Conservation (phyloP, 2,797 vertebrate species). For the Ctenopoma multispine region DNA sequence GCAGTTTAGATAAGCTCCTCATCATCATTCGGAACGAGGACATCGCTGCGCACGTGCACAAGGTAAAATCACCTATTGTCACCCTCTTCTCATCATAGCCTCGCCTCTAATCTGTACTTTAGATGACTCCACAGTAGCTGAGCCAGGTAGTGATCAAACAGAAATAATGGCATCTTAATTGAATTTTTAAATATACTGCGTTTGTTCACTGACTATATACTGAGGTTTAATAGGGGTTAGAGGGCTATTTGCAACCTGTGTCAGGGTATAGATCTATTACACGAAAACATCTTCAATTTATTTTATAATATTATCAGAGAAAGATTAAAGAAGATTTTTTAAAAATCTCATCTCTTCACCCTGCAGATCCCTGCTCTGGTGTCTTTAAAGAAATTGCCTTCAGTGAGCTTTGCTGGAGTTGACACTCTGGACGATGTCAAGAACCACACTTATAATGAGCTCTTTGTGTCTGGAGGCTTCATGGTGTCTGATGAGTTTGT, state of each 20-base stretch:
- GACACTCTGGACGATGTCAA: constrained; percentile 97
- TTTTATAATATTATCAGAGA: not conserved
- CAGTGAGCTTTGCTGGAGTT: constrained; percentile 97
- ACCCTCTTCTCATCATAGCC: not conserved
- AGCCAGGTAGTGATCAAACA: too few relatives aligned
- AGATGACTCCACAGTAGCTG: not conserved
- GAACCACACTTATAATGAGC: constrained; percentile 96
- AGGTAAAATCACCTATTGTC: constrained; percentile 80
- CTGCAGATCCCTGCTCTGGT: constrained; percentile 93
- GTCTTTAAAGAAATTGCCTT: constrained; percentile 92
- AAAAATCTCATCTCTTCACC: not conserved
- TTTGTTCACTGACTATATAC: not conserved
- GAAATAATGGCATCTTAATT: not conserved
- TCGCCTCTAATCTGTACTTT: not conserved
- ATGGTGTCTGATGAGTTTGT: constrained; percentile 97
- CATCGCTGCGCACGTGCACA: constrained; percentile 94
- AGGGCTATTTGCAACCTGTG: not conserved
- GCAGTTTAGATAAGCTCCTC: constrained; percentile 91
- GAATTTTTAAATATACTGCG: constrained; percentile 1
- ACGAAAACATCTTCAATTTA: not conserved
- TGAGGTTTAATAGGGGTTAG: not conserved
- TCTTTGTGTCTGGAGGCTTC: constrained; percentile 96
- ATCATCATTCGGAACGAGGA: constrained; percentile 99
- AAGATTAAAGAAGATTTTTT: not conserved
- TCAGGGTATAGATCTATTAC: not conserved